These are phyloP conservation scores for Campoplex capitator DNA, from an alignment of 2,888 invertebrate species.

Conservation along the genomic window DNA sequence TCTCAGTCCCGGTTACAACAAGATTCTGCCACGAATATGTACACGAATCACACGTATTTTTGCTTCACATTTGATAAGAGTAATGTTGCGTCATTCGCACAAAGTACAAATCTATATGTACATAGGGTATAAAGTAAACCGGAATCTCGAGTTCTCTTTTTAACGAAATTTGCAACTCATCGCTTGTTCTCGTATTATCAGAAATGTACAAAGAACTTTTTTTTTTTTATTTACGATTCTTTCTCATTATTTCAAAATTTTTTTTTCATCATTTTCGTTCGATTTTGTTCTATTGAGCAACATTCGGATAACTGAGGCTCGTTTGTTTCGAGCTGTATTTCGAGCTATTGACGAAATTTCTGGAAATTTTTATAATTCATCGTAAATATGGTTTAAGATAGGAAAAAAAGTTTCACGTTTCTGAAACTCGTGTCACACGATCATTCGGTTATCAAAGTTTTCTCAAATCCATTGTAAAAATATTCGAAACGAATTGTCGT, in stretches of 20 bases:
- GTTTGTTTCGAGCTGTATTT: background rate
- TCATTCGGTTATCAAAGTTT: too few relatives aligned
- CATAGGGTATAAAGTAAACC: background rate
- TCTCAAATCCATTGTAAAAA: too few relatives aligned
- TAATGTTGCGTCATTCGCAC: slow-evolving; percentile 63
- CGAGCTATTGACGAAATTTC: background rate
- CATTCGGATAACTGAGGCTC: background rate
- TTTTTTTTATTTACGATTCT: background rate
- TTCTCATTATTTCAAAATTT: background rate
- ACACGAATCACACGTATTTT: slow-evolving; percentile 1
- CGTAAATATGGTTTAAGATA: background rate
- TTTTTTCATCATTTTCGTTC: background rate
- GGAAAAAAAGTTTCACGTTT: background rate
- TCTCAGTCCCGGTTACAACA: background rate
- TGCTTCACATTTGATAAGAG: slow-evolving; percentile 54
- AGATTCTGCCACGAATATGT: background rate
- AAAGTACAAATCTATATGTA: slow-evolving; percentile 52
- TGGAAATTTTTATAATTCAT: background rate
- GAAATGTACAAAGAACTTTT: background rate
- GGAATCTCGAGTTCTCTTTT: background rate
- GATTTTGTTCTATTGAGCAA: background rate
- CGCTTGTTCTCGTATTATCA: background rate
- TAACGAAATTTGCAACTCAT: background rate
- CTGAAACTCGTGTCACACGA: background rate
- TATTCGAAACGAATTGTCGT: too few relatives aligned